Percentiles rank a stretch among this genome's conserved stretches.
Conservation (phyloP, 1,140 invertebrate species). For the Drosophila novamexicana region DNA sequence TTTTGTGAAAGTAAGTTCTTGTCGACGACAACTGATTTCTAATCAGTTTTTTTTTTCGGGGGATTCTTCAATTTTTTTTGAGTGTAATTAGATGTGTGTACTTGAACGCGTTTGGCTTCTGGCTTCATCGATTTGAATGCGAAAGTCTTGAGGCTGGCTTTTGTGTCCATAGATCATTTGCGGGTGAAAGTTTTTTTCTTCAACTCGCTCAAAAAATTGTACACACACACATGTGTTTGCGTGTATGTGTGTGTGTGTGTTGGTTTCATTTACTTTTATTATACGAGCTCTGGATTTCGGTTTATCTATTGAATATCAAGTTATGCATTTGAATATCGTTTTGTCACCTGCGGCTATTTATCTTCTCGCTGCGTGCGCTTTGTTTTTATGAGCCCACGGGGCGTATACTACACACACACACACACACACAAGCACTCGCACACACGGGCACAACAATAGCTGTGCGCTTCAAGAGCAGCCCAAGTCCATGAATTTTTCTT, state of each 20-base stretch:
- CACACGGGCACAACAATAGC: slow-evolving; percentile 2
- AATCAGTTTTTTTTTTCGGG: slow-evolving; percentile 47
- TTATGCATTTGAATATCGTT: slow-evolving; percentile 72
- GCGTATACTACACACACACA: slow-evolving; percentile 45
- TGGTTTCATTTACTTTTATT: slow-evolving; percentile 75
- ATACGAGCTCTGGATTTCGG: slow-evolving; percentile 48
- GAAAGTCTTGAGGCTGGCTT: slow-evolving; percentile 55
- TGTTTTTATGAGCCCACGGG: slow-evolving; percentile 51
- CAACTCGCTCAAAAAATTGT: slow-evolving; percentile 41
- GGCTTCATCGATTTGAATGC: slow-evolving; percentile 53
- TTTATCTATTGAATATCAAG: slow-evolving; percentile 82
- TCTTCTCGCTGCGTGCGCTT: slow-evolving; percentile 37
- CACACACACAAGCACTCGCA: not conserved
- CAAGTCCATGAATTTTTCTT: slow-evolving; percentile 1
- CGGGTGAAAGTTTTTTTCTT: slow-evolving; percentile 71
- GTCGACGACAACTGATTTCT: slow-evolving; percentile 70
- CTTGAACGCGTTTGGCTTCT: slow-evolving; percentile 21
- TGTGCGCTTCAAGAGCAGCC: slow-evolving; percentile 21
- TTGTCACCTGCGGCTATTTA: slow-evolving; percentile 78
- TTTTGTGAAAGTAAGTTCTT: slow-evolving; percentile 60
- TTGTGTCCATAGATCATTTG: slow-evolving; percentile 68
- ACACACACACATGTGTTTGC: slow-evolving; percentile 8
- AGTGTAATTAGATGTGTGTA: slow-evolving; percentile 76
- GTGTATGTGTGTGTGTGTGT: slow-evolving; percentile 29
- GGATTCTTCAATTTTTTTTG: slow-evolving; percentile 45